Evolutionary conservation across 2,113 vertebrate genomes (phyloP), one percentile per base, ranked within the genome.

Genomic region (Phycodurus eques): DNA sequence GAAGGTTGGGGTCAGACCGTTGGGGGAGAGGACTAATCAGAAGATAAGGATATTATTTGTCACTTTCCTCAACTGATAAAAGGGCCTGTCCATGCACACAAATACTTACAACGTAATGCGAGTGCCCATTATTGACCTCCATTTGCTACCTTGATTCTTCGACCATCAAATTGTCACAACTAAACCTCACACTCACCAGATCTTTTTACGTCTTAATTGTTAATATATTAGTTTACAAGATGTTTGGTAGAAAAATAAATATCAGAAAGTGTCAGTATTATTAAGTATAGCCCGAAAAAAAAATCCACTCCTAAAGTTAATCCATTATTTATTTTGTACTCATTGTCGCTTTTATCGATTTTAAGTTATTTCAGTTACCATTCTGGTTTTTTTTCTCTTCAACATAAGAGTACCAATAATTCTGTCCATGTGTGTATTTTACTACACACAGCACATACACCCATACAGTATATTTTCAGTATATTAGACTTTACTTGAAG

Each of bases 1-100:
- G 46, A 74, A 65, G 80, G 73, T 22, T 73, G 71, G 42, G 70
- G 73, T 68, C 44, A 46, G 68, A 49, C 69, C 57, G 59, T 70
- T 76, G 39, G 65, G 22, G 57, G 74, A 62, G 57, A 73, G 60
- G 75, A 76, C 72, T 76, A 82, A 89, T 88, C 54, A 64, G 73
- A 46, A 83, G 84, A 88, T 88, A 85, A 80, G 89, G 79, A 76
- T 63, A 61, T 67, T 62, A 65, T 81, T 85, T 78, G 73, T 85
- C 83, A 84, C 42, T 77, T 75, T 73, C 72, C 76, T 73, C 39
- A 57, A 43, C 69, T 20, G 79, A 84, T 83, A 82, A 82, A 88
- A 74, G 43, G 13, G 5, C n/a, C 61, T 22, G 42, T 73, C 72
- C 39, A 57, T 53, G 68, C 46, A 78, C 27, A 74, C 10, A 66